Conservation (phyloP, 1,140 invertebrate genomes). For the Tetramorium parvispinum region DNA sequence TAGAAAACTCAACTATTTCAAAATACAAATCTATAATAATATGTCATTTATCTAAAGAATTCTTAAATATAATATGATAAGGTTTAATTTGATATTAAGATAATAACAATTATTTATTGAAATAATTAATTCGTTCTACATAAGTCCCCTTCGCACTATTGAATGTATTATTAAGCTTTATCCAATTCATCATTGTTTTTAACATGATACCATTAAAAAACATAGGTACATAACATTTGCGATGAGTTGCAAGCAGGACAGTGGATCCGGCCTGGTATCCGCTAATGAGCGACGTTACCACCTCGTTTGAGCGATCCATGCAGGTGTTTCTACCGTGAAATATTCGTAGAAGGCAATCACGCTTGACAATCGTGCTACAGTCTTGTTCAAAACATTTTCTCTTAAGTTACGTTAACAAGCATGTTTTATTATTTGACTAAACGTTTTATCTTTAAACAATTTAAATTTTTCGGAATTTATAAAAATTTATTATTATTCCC, state of each 20-base stretch:
- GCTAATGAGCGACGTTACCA: constrained; percentile 62
- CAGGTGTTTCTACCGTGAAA: constrained; percentile 47
- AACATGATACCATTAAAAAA: constrained; percentile 5
- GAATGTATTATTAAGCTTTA: neutral
- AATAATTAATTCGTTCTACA: neutral
- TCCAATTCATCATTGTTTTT: neutral
- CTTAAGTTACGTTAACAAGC: neutral
- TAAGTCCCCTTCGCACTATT: neutral
- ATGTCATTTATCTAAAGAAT: neutral
- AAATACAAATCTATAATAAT: neutral
- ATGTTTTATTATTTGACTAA: neutral
- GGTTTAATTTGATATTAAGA: too few species aligned
- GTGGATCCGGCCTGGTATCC: constrained; percentile 50
- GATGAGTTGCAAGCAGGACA: constrained; percentile 11
- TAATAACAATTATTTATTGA: neutral
- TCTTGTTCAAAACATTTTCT: constrained; percentile 22
- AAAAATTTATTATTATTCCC: neutral
- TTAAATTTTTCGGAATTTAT: neutral
- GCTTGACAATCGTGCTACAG: constrained; percentile 12
- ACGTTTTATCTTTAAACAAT: neutral
- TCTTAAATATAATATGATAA: too few species aligned
- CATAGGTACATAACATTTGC: neutral
- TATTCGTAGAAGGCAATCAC: constrained; percentile 59
- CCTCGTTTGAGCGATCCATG: constrained; percentile 55
- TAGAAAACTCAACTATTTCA: neutral